A percentile compares a stretch with the other conserved stretches of the same genome.
These are phyloP conservation scores for Marmota flaviventris DNA, from an alignment of 2,113 vertebrate genomes.

Conservation along the genomic window DNA sequence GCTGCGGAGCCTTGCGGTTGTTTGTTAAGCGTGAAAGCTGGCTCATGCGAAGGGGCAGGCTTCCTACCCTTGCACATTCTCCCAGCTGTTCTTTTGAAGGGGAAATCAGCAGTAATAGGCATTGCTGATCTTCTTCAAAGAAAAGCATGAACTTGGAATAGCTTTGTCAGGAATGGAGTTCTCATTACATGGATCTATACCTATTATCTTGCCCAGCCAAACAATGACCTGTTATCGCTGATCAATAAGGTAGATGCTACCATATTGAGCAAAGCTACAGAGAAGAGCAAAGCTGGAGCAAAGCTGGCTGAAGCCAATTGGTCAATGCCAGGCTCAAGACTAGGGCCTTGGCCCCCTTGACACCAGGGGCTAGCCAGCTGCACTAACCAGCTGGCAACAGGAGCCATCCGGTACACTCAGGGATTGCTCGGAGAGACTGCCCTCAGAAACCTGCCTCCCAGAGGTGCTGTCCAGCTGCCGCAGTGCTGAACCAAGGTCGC, in stretches of 20 bases:
- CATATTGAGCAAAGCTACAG: not conserved
- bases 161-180: not conserved
- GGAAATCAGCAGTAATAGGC: not conserved
- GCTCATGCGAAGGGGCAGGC: not conserved
- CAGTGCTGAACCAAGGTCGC: not conserved
- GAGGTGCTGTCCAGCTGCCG: not conserved
- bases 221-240: not conserved
- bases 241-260: not conserved
- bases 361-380: not conserved
- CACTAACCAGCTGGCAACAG: not conserved
- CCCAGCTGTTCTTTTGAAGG: not conserved
- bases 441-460: accelerated
- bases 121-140: not conserved
- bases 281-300: not conserved
- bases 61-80: not conserved
- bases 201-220: not conserved
- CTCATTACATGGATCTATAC: not conserved
- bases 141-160: not conserved
- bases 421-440: accelerated
- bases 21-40: not conserved
- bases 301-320: not conserved
- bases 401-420: not conserved
- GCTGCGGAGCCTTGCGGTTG: not conserved
- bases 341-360: not conserved
- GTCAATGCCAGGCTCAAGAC: not conserved